Conservation (phyloP, 2,113 vertebrate genomes). For the Nothoprocta pentlandii region DNA sequence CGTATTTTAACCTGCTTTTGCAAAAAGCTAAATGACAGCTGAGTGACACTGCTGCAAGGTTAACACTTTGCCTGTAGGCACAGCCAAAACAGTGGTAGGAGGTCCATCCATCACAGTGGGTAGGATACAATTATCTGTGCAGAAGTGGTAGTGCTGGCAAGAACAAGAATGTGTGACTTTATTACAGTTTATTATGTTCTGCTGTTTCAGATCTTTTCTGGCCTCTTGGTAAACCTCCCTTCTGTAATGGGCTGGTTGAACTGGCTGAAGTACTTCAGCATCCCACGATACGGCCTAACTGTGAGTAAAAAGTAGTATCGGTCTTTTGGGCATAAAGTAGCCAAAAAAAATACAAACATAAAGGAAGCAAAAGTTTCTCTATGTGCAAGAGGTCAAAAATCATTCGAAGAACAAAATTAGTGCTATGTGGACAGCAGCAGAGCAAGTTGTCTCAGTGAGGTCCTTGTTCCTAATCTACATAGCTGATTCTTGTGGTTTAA, state of each 20-base stretch:
- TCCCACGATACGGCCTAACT: constrained; percentile 71
- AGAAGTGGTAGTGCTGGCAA: neutral
- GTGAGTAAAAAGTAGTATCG: constrained; percentile 49
- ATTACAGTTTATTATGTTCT: neutral
- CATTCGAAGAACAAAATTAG: neutral
- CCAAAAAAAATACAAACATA: neutral
- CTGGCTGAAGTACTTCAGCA: constrained; percentile 78
- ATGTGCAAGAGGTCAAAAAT: neutral
- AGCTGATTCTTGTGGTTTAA: neutral
- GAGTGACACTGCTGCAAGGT: neutral
- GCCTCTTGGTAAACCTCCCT: constrained; percentile 75
- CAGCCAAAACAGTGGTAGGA: neutral
- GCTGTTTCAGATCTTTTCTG: constrained; percentile 73
- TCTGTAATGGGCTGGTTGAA: constrained; percentile 73
- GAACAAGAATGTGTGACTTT: neutral
- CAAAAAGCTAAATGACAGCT: neutral
- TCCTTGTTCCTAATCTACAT: neutral
- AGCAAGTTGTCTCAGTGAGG: neutral
- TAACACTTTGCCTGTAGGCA: neutral
- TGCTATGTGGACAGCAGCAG: neutral
- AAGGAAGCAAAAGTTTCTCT: neutral
- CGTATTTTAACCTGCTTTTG: neutral
- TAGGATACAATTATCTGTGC: neutral
- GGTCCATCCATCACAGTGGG: neutral
- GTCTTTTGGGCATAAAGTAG: neutral